Percentiles rank a stretch among this genome's conserved stretches.
phyloP scores from a whole-genome alignment of 53 echinoderm and acorn worm species.

The Actinopyga echinites region DNA sequence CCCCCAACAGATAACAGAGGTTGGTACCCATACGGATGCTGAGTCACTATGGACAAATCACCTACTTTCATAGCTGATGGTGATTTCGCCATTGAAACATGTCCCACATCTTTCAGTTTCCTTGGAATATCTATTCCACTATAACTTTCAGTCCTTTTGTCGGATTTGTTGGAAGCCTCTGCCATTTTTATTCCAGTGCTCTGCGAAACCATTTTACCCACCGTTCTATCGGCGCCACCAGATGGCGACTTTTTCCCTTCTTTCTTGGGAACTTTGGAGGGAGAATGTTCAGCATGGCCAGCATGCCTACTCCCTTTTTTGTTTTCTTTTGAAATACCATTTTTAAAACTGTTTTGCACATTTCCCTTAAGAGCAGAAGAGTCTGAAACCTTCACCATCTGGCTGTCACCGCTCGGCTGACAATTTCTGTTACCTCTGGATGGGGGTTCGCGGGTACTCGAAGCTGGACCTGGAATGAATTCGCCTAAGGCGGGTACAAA shows the following conservation, averaged over 20 bases:
- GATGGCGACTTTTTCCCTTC: slow-evolving; percentile 57
- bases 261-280: slow-evolving; percentile 3
- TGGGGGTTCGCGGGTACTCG: slow-evolving; percentile 57
- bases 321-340: slow-evolving; percentile 17
- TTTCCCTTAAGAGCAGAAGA: not conserved
- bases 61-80: not conserved
- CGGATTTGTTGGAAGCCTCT: not conserved
- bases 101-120: slow-evolving; percentile 8
- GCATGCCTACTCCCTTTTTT: slow-evolving; percentile 41
- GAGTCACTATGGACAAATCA: slow-evolving; percentile 14
- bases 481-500: slow-evolving; percentile 91
- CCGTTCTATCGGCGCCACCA: slow-evolving; percentile 25
- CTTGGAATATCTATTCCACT: not conserved
- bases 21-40: slow-evolving; percentile 36
- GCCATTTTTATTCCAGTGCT: not conserved
- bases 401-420: slow-evolving; percentile 3
- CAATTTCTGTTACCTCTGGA: not conserved
- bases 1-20: slow-evolving; percentile 28
- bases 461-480: slow-evolving; percentile 87
- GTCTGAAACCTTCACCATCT: slow-evolving; percentile 1
- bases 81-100: not conserved
- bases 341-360: not conserved
- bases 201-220: slow-evolving; percentile 7
- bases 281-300: slow-evolving; percentile 22
- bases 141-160: slow-evolving; percentile 14